phyloP scores from a whole-genome alignment of 2,888 invertebrate species.

The Cryptosula pallasiana region DNA sequence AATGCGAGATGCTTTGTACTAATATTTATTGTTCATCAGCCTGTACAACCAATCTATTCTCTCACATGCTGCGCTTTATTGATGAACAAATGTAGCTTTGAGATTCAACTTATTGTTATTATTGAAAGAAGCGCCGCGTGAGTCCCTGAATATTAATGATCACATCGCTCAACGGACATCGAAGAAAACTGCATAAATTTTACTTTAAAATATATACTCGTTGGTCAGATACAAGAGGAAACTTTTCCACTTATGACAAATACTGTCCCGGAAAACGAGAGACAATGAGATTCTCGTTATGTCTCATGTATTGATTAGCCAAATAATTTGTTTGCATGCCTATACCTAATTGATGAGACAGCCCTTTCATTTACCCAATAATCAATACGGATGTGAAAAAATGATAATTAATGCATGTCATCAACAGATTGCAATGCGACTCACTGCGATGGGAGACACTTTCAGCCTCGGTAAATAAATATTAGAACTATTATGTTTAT shows the following conservation, averaged over 20 bases:
- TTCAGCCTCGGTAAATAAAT: too few relatives aligned
- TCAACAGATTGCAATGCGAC: neutral
- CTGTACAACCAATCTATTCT: neutral
- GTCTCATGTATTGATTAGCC: neutral
- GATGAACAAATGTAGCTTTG: neutral
- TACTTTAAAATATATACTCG: too few relatives aligned
- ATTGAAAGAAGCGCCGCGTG: neutral
- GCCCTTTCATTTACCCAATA: neutral
- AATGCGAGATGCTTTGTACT: too few relatives aligned
- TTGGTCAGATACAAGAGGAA: too few relatives aligned
- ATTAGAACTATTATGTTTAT: too few relatives aligned
- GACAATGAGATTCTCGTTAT: too few relatives aligned
- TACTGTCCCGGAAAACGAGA: too few relatives aligned
- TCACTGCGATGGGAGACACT: too few relatives aligned
- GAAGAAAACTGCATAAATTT: too few relatives aligned
- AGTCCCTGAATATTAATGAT: neutral
- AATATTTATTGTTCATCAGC: too few relatives aligned
- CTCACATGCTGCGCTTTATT: neutral
- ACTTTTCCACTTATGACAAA: too few relatives aligned
- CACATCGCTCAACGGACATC: too few relatives aligned
- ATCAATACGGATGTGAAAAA: neutral
- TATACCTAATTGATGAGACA: neutral
- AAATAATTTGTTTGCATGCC: neutral
- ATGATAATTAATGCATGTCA: neutral
- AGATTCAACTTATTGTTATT: neutral